phyloP scores from a whole-genome alignment of 2,113 vertebrate genomes.

The Tangachromis dhanisi region DNA sequence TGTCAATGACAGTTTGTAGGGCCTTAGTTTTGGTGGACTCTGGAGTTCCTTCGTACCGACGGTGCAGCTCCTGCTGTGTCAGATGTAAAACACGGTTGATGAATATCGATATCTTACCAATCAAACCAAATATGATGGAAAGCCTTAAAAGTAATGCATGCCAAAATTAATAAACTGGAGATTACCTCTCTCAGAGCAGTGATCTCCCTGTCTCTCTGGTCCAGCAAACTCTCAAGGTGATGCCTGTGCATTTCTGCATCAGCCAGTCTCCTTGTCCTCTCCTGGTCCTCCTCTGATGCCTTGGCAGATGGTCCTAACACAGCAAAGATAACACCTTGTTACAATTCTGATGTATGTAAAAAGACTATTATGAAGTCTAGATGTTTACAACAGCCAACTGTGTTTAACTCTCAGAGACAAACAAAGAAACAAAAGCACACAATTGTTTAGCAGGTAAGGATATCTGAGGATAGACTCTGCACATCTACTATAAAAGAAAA shows the following conservation, averaged over 20 bases:
- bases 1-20: conserved; percentile 96
- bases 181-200: conserved; percentile 86
- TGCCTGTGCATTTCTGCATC: conserved; percentile 97
- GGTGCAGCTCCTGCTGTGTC: conserved; percentile 84
- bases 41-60: conserved; percentile 89
- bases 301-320: conserved; percentile 83
- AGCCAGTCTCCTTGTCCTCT: conserved; percentile 87
- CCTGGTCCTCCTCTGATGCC: conserved; percentile 92
- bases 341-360: neutral
- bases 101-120: neutral
- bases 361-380: neutral
- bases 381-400: neutral
- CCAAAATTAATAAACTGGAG: neutral
- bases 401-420: neutral
- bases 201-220: conserved; percentile 93
- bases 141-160: neutral
- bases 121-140: neutral
- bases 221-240: conserved; percentile 91
- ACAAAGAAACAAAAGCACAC: neutral
- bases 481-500: neutral
- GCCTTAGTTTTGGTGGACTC: conserved; percentile 98
- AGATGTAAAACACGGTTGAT: neutral
- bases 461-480: neutral
- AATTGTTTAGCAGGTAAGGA: neutral
- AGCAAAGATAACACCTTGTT: neutral